Evolutionary conservation across 2,797 vertebrate species (phyloP).

Genomic region (Ispidina picta): DNA sequence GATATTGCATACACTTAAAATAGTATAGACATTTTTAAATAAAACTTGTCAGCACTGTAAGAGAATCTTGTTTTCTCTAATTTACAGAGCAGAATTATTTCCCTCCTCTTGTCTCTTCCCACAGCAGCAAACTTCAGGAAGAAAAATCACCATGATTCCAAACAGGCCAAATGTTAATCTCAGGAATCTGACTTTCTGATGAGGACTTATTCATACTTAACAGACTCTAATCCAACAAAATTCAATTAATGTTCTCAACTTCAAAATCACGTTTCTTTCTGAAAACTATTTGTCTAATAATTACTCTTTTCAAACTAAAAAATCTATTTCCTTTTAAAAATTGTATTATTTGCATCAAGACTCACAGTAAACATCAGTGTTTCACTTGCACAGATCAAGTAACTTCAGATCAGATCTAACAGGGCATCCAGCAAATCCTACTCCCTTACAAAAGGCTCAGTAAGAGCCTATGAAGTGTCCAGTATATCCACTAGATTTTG

Average conservation of each 20-base stretch:
- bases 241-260: neutral
- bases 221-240: neutral
- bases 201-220: neutral
- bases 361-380: neutral
- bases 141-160: neutral
- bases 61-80: neutral
- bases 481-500: neutral
- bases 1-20: neutral
- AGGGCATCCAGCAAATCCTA: neutral
- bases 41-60: neutral
- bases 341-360: neutral
- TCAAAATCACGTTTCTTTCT: neutral
- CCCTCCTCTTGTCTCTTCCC: neutral
- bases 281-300: neutral
- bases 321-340: neutral
- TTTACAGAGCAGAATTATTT: neutral
- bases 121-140: neutral
- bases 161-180: neutral
- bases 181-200: neutral
- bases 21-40: neutral
- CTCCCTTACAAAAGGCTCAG: neutral
- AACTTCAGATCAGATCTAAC: neutral
- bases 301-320: neutral
- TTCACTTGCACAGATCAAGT: neutral
- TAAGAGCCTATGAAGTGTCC: neutral